A percentile compares a stretch with the other conserved stretches of the same genome.
Evolutionary conservation across 2,113 vertebrate genomes (phyloP).

Genomic region (Burhinus oedicnemus): DNA sequence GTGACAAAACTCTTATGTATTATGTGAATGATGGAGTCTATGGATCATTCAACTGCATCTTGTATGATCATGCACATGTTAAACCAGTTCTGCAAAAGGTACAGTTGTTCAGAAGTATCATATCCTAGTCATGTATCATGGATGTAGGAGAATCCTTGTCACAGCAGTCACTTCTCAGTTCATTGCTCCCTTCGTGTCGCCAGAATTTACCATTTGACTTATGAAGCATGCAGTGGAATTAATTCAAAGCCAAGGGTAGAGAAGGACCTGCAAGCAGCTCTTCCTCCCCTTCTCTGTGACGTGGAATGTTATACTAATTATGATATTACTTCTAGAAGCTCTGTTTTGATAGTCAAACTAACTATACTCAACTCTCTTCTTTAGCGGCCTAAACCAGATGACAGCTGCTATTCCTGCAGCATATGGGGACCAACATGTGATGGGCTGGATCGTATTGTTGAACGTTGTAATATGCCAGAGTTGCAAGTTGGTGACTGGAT

Average conservation of each 20-base stretch:
- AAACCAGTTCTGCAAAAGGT: conserved; percentile 91
- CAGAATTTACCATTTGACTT: not conserved
- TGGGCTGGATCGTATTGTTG: conserved; percentile 93
- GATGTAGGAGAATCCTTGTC: not conserved
- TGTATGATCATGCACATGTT: conserved; percentile 94
- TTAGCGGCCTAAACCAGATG: conserved; percentile 92
- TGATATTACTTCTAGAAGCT: not conserved
- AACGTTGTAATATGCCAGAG: conserved; percentile 88
- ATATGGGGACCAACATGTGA: conserved; percentile 98
- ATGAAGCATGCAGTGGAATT: not conserved
- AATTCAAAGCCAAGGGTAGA: not conserved
- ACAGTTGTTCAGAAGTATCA: not conserved
- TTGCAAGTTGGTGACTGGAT: conserved; percentile 95
- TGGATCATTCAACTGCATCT: conserved; percentile 97
- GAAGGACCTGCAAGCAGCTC: not conserved
- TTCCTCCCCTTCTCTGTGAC: not conserved
- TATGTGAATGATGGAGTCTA: conserved; percentile 98
- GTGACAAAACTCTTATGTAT: conserved; percentile 92
- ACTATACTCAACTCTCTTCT: not conserved
- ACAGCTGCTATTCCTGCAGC: conserved; percentile 88
- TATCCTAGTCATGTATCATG: fast-evolving
- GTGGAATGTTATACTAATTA: not conserved
- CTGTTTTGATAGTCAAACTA: not conserved
- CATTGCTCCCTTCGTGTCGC: not conserved
- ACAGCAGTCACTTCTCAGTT: not conserved